phyloP scores from a whole-genome alignment of 2,888 invertebrate genomes.

The Nesidiocoris tenuis region DNA sequence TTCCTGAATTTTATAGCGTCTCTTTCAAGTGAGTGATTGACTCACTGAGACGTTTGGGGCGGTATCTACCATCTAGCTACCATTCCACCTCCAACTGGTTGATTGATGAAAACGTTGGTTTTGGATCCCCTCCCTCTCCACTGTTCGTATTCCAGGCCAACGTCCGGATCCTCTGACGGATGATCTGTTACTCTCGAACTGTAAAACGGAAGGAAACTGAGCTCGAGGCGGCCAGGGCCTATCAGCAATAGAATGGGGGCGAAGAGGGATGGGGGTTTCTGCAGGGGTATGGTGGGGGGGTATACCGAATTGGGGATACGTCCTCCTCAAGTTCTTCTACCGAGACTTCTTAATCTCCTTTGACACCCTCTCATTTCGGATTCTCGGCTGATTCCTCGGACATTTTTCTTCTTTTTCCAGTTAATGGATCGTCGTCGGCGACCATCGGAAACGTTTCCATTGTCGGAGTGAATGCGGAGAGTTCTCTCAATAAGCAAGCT shows the following conservation, averaged over 20 bases:
- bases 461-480: not conserved
- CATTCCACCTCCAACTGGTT: too few species aligned
- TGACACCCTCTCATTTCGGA: not conserved
- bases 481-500: not conserved
- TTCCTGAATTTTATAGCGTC: too few species aligned
- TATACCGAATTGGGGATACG: too few species aligned
- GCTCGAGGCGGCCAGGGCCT: not conserved
- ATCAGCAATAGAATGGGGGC: not conserved
- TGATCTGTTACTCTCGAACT: not conserved
- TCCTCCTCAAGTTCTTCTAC: not conserved
- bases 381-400: not conserved
- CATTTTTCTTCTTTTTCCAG: not conserved
- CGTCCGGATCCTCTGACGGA: not conserved
- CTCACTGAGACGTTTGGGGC: too few species aligned
- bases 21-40: too few species aligned
- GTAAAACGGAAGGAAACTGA: not conserved
- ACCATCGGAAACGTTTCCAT: not conserved
- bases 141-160: not conserved
- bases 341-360: not conserved
- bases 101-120: not conserved
- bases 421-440: not conserved
- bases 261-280: too few species aligned
- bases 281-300: too few species aligned
- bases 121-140: not conserved
- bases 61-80: too few species aligned